Evolutionary conservation across 2,797 vertebrate genomes (phyloP), one percentile per base, ranked within the genome.

Genomic region (Catamblyrhynchus diadema): DNA sequence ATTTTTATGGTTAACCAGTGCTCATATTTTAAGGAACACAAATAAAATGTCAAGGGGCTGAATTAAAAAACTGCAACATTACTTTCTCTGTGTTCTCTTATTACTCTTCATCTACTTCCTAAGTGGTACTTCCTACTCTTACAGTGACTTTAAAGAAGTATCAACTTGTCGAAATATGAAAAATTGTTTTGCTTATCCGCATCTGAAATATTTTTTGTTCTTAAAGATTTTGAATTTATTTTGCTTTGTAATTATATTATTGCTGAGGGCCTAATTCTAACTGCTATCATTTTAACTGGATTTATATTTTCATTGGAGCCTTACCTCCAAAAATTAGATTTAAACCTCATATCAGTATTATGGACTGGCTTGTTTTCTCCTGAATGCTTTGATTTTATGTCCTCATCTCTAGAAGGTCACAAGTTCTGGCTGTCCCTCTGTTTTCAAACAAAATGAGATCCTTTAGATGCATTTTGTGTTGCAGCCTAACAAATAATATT

Each of bases 401-500:
- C 32, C 32, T 85, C 6, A 10, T 42, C 37, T 80, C 20, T 62
- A 47, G 54, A 89, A 95, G 65, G 86, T 91, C 54, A 44, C 20
- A 51, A 69, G 14, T 48, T 65, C 54, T 61, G 32, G 0, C 70
- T 88, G 35, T 65, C 44, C 37, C 66, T 94, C 65, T 56, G n/a
- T 41, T 92, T 90, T 93, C 3, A 4, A 66, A 59, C 22, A 20
- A 83, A 92, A 91, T 86, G 25, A 92, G 65, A 62, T 86, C 45
- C 65, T 94, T 96, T 82, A 83, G 47, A 83, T 93, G 50, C 75
- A 53, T 92, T 93, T 93, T 93, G 48, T 75, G 30, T 90, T 95
- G 72, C 88, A 94, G 39, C 64, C 65, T 96, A 89, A 86, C 50
- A 95, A 96, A 89, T 84, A 93, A 79, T 93, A 79, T 94, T 96